Evolutionary conservation across 2,113 vertebrate genomes (phyloP).

Genomic region (Mormoops blainvillei): DNA sequence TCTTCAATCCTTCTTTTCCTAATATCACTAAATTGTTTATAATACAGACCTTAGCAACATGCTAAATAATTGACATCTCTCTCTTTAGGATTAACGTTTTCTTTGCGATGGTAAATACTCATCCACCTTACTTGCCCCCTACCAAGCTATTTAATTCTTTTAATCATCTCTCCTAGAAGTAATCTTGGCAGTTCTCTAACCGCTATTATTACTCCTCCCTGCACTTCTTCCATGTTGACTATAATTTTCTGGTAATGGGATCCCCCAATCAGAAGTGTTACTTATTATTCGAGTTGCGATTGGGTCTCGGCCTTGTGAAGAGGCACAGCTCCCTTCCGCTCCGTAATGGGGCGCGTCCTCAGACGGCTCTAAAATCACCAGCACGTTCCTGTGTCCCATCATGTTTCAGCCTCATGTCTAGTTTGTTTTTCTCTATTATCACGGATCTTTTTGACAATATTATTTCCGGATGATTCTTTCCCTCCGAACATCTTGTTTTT

Average conservation of each 20-base stretch:
- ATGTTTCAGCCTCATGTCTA: neutral
- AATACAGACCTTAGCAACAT: neutral
- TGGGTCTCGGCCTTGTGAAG: neutral
- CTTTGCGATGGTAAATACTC: neutral
- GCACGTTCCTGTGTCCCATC: neutral
- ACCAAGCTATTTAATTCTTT: neutral
- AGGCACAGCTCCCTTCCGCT: neutral
- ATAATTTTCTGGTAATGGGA: slow-evolving; percentile 35
- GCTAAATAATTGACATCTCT: neutral
- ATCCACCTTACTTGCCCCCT: neutral
- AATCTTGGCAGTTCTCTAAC: neutral
- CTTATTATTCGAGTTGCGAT: neutral
- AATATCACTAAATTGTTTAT: neutral
- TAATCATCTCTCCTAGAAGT: neutral
- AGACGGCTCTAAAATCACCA: neutral
- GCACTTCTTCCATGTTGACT: slow-evolving; percentile 19
- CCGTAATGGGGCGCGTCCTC: neutral
- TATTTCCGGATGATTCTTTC: slow-evolving; percentile 3
- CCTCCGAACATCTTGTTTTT: neutral
- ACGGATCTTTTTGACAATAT: neutral
- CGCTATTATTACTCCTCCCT: neutral
- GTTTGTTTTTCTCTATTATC: slow-evolving; percentile 20
- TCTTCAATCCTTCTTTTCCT: neutral
- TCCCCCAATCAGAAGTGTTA: neutral
- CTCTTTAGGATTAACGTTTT: neutral